Evolutionary conservation across 2,113 vertebrate species (phyloP).

Genomic region (Brachionichthys hirsutus): DNA sequence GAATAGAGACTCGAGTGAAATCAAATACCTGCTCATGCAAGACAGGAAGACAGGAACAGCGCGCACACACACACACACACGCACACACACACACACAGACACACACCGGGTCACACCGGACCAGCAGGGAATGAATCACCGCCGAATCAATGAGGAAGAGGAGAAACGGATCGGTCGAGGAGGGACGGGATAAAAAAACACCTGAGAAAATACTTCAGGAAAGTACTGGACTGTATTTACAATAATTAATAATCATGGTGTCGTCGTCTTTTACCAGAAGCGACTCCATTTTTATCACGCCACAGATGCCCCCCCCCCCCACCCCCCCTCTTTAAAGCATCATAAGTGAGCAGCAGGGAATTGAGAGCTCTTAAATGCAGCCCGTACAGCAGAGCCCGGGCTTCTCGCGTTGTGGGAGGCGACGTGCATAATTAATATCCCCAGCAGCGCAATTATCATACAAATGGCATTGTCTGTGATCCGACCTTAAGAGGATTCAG

Average conservation of each 20-base stretch:
- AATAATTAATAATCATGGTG: too few species aligned
- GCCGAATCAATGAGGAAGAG: too few species aligned
- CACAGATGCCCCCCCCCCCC: too few species aligned
- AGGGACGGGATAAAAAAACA: too few species aligned
- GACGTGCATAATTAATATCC: slow-evolving; percentile 70
- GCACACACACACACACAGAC: slow-evolving; percentile 78
- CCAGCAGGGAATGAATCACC: slow-evolving; percentile 75
- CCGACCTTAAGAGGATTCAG: slow-evolving; percentile 48
- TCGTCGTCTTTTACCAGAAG: too few species aligned
- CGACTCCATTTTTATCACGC: too few species aligned
- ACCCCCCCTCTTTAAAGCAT: slow-evolving; percentile 33
- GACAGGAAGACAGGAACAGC: slow-evolving; percentile 77
- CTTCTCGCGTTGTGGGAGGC: slow-evolving; percentile 48
- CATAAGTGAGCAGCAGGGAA: slow-evolving; percentile 24
- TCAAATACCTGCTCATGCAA: slow-evolving; percentile 88
- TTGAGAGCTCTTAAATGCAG: slow-evolving; percentile 39
- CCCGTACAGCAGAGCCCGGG: slow-evolving; percentile 38
- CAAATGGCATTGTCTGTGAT: slow-evolving; percentile 57
- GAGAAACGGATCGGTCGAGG: too few species aligned
- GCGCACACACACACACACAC: too few species aligned
- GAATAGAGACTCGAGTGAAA: slow-evolving; percentile 67
- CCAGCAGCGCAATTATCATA: slow-evolving; percentile 62
- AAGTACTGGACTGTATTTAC: too few species aligned
- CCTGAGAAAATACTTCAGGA: too few species aligned
- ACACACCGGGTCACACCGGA: slow-evolving; percentile 76